phyloP scores from a whole-genome alignment of 2,888 invertebrate species.

The Spicauda simplicius region DNA sequence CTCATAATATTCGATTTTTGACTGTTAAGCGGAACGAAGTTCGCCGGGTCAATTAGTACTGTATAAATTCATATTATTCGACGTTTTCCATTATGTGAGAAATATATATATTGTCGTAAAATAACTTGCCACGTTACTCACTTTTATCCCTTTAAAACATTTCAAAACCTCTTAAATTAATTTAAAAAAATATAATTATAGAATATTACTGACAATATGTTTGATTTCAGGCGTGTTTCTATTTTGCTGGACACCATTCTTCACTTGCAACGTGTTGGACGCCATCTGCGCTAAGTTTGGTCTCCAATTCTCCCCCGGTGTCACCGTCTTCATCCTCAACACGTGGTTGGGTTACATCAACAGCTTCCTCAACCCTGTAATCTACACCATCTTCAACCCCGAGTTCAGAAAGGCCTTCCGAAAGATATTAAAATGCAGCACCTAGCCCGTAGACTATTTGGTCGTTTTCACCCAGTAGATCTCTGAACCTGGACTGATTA shows the following conservation, averaged over 20 bases:
- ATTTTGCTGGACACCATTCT: conserved; percentile 99
- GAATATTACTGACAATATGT: neutral
- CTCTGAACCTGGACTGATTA: conserved; percentile 20
- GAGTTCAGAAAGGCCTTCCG: conserved; percentile 99
- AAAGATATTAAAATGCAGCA: conserved; percentile 91
- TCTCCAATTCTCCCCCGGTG: conserved; percentile 91
- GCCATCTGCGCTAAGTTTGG: conserved; percentile 96
- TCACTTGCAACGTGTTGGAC: conserved; percentile 98
- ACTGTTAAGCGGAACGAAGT: too few species aligned
- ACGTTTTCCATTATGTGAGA: too few species aligned
- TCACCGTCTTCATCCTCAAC: conserved; percentile 95
- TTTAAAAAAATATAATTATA: too few species aligned
- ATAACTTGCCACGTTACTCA: too few species aligned
- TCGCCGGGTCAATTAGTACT: too few species aligned
- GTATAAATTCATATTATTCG: neutral
- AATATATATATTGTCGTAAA: too few species aligned
- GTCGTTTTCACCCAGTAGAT: conserved; percentile 61
- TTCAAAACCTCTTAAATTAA: too few species aligned
- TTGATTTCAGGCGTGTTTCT: conserved; percentile 94
- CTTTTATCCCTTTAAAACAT: too few species aligned
- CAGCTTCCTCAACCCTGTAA: conserved; percentile 96
- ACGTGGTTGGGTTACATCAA: conserved; percentile 99
- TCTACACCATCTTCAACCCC: conserved; percentile 97
- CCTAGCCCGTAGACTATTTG: conserved; percentile 77
- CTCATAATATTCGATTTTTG: too few species aligned